Percentiles rank a stretch among this genome's conserved stretches.
These are phyloP conservation scores for Bergia sp. DNA, from an alignment of 92 coral and sea anemone species.

Conservation along the genomic window DNA sequence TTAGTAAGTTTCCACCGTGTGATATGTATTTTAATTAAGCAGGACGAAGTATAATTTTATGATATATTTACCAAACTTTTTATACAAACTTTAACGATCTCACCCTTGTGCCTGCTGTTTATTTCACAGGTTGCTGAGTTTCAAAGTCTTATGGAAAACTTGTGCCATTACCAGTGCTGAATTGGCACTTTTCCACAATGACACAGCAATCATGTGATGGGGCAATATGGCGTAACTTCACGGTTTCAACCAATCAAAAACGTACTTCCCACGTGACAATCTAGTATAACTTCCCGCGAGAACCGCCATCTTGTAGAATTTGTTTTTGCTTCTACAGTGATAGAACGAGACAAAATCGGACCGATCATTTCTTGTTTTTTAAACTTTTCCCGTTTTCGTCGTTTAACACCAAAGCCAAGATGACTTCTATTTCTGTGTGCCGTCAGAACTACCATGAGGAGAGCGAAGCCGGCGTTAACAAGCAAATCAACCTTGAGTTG, in stretches of 20 bases:
- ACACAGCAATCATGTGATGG: conserved; percentile 39
- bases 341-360: conserved; percentile 82
- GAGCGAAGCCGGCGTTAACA: conserved; percentile 97
- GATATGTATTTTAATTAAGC: too few species aligned
- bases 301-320: conserved; percentile 57
- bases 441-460: conserved; percentile 96
- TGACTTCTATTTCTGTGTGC: conserved; percentile 67
- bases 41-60: too few species aligned
- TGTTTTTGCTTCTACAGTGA: conserved; percentile 99
- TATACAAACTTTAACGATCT: too few species aligned
- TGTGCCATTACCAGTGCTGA: too few species aligned
- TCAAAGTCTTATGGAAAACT: too few species aligned
- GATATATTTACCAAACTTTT: too few species aligned
- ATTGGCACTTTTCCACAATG: too few species aligned
- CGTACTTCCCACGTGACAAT: conserved; percentile 20
- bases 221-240: background rate
- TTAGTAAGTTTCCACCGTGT: too few species aligned
- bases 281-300: background rate
- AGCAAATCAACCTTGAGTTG: conserved; percentile 99
- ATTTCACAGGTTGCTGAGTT: too few species aligned
- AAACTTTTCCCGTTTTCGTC: conserved; percentile 12
- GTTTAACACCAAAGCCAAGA: conserved; percentile 33
- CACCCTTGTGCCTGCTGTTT: too few species aligned
- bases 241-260: conserved; percentile 1
- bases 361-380: conserved; percentile 7